phyloP scores from a whole-genome alignment of 2,888 invertebrate species.

The Lamellibrachia columna region DNA sequence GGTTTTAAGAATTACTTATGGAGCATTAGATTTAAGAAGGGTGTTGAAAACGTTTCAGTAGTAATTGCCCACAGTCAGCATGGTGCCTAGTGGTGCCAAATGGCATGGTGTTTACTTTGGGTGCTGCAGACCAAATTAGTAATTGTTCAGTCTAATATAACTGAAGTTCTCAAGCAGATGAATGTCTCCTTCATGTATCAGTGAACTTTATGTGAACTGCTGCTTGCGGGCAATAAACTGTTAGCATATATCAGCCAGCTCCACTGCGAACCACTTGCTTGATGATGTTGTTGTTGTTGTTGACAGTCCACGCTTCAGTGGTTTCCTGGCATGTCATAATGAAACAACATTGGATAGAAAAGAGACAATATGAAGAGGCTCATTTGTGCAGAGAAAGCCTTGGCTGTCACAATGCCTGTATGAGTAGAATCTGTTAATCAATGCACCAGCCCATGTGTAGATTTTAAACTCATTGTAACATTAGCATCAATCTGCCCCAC shows the following conservation, averaged over 20 bases:
- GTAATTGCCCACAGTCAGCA: not conserved
- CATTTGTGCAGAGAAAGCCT: not conserved
- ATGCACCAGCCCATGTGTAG: not conserved
- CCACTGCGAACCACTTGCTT: not conserved
- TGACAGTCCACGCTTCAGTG: not conserved
- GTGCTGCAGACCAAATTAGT: not conserved
- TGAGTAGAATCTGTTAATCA: not conserved
- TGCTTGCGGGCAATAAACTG: not conserved
- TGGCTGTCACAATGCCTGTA: not conserved
- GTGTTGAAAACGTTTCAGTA: not conserved
- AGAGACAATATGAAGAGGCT: not conserved
- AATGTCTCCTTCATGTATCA: not conserved
- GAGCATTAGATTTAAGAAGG: not conserved
- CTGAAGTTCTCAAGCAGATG: not conserved
- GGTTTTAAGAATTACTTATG: not conserved
- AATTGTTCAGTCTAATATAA: not conserved
- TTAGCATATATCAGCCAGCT: not conserved
- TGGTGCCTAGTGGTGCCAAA: not conserved
- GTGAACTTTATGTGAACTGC: conserved; percentile 4
- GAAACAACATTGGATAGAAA: not conserved
- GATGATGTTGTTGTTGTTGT: conserved; percentile 3
- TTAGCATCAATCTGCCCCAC: not conserved
- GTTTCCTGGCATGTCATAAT: not conserved
- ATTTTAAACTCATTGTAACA: not conserved
- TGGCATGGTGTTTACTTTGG: not conserved